phyloP scores from a whole-genome alignment of 2,888 invertebrate species.

The Pammene aurita region DNA sequence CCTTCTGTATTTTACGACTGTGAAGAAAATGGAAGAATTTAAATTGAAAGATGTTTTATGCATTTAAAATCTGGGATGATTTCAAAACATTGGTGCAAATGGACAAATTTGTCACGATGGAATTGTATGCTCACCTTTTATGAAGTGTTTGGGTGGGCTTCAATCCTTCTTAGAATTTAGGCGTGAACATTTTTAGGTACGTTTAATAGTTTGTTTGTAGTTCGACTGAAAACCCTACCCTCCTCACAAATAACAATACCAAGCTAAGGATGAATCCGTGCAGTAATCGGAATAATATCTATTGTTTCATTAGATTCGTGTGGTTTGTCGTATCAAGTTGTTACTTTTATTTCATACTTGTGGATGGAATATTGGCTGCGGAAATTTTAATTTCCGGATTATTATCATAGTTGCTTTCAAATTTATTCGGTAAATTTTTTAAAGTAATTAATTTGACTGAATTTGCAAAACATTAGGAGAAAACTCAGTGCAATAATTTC shows the following conservation, averaged over 20 bases:
- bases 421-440: too few relatives aligned
- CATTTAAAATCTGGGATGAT: slow-evolving; percentile 73
- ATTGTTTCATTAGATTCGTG: neutral
- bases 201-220: too few relatives aligned
- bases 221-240: too few relatives aligned
- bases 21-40: slow-evolving; percentile 73
- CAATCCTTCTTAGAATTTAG: too few relatives aligned
- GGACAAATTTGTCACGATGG: neutral
- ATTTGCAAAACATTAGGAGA: too few relatives aligned
- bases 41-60: slow-evolving; percentile 71
- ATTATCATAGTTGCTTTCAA: too few relatives aligned
- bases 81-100: slow-evolving; percentile 51
- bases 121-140: neutral
- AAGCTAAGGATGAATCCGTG: too few relatives aligned
- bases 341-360: neutral
- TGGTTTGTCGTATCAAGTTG: neutral
- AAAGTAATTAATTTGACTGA: too few relatives aligned
- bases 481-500: too few relatives aligned
- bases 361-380: neutral
- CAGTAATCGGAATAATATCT: too few relatives aligned
- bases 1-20: slow-evolving; percentile 69
- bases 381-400: neutral
- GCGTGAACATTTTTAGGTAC: too few relatives aligned
- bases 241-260: too few relatives aligned
- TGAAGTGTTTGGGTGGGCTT: neutral